phyloP scores from a whole-genome alignment of 2,797 vertebrate species.

The Gadopsis marmoratus region DNA sequence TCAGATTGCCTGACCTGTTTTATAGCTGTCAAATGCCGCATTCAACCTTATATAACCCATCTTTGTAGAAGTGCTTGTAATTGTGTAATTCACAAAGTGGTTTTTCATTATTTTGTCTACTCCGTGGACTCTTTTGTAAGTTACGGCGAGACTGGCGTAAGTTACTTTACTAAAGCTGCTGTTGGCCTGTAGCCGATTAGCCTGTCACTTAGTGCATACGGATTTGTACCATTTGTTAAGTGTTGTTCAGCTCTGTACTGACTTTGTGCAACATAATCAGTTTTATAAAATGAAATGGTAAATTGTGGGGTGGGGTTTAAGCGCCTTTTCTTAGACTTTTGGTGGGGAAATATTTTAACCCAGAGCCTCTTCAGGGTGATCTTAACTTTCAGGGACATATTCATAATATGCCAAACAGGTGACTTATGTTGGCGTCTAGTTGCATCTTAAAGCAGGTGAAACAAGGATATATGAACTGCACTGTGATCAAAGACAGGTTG shows the following conservation, averaged over 20 bases:
- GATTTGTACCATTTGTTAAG: conserved; percentile 9
- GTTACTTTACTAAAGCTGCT: not conserved
- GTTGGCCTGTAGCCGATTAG: conserved; percentile 3
- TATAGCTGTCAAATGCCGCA: conserved; percentile 1
- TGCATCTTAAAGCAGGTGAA: conserved; percentile 11
- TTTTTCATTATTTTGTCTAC: not conserved
- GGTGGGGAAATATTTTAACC: conserved; percentile 2
- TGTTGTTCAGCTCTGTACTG: conserved; percentile 10
- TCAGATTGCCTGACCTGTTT: conserved; percentile 4
- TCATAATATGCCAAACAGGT: conserved; percentile 14
- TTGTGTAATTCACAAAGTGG: not conserved
- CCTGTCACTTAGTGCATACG: not conserved
- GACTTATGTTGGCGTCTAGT: conserved; percentile 5
- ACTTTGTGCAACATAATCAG: conserved; percentile 2
- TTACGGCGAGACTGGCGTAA: not conserved
- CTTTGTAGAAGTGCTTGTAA: not conserved
- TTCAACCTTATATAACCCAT: not conserved
- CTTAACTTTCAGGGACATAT: conserved; percentile 16
- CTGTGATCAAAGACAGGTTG: conserved; percentile 20
- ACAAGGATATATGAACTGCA: not conserved
- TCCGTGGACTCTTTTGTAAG: not conserved
- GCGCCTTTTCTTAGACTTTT: not conserved
- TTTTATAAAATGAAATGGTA: conserved; percentile 1
- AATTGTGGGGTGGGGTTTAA: not conserved
- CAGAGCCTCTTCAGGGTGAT: not conserved